Base-by-base conservation (phyloP, 2,113 vertebrate genomes). In the Plecturocebus donacophilus region DNA sequence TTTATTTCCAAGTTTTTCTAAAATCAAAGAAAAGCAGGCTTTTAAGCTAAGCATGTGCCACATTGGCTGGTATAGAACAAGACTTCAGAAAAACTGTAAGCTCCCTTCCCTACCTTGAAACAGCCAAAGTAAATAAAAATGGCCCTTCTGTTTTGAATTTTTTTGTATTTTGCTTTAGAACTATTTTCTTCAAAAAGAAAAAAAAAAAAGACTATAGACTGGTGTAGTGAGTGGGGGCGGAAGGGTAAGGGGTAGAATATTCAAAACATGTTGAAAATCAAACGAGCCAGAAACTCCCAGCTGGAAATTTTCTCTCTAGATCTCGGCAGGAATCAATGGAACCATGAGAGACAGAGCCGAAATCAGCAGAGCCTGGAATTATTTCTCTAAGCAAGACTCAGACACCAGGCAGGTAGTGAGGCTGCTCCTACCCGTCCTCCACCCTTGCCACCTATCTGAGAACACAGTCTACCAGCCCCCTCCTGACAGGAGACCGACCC, bases 231-330 rank as follows among this genome's bases (percentile, higher is more conserved):
- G 27, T 1, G 0, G 32, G 40, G 6, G 38, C 1, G 1, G 30
- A 14, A 23, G 42, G 61, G 42, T 16, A 8, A 8, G 54, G 23
- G 17, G 35, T 10, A 13, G 20, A 85, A 38, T 14, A 32, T 20
- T 47, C 23, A 49, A 52, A 77, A 45, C 76, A 54, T 7, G 47
- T 58, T 87, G 76, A 84, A 68, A 92, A 85, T 77, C 80, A 90
- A 75, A 89, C 21, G 38, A 54, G 40, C n/a, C 81, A 64, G 47
- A 73, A 85, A 35, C 30, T 38, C 58, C 66, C 14, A 6, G 10
- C 52, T 71, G 35, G 73, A 19, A 47, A n/a, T 61, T 11, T 38
- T 80, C 91, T 75, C 64, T 38, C 75, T 38, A 20, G 23, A 54
- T 85, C 82, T 52, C 83, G 52, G 79, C 27, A 81, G 77, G 25